Evolutionary conservation across 2,797 vertebrate genomes (phyloP), one percentile per base, ranked within the genome.

Genomic region (Masticophis lateralis): DNA sequence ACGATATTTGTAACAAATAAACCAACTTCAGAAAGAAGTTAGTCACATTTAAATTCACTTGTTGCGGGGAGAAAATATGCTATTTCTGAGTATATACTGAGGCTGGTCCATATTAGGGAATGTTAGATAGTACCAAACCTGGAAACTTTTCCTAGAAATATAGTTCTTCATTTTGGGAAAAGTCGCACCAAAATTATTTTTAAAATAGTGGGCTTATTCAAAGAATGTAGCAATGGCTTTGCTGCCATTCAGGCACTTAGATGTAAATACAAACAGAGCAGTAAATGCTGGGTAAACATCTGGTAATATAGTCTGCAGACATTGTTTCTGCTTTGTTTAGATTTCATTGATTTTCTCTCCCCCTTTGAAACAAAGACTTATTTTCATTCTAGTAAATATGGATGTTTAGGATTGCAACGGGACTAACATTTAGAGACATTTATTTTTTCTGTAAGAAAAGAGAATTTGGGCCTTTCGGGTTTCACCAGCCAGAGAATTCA

Each of bases 261-360:
- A 97, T 97, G 97, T 96, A 97, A 97, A 97, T 96, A 97, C 96
- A 96, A 97, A 95, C 96, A 96, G 95, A 97, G 96, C 95, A 96
- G 96, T 97, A 97, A 96, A 89, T 96, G 96, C 95, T 97, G 96
- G 95, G 95, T 96, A 96, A 96, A 97, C 97, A 97, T 97, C 97
- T 97, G 96, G 95, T 97, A 97, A 97, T 97, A 97, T 96, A 96
- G 97, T 97, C 96, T 96, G 96, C 95, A 97, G 96, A 95, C 97
- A 97, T 97, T 97, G 97, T 97, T 94, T 97, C 91, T 92, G 91
- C 0, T 59, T 96, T 97, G 96, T 97, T 97, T 97, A 97, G 96
- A 95, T 96, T 96, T 93, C 95, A 96, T 93, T 96, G 95, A 96
- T 97, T 96, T 97, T 96, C 95, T 96, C 95, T 93, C 86, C 93